These are phyloP conservation scores for Dendrolimus houi DNA, from an alignment of 2,888 invertebrate species.

Conservation along the genomic window DNA sequence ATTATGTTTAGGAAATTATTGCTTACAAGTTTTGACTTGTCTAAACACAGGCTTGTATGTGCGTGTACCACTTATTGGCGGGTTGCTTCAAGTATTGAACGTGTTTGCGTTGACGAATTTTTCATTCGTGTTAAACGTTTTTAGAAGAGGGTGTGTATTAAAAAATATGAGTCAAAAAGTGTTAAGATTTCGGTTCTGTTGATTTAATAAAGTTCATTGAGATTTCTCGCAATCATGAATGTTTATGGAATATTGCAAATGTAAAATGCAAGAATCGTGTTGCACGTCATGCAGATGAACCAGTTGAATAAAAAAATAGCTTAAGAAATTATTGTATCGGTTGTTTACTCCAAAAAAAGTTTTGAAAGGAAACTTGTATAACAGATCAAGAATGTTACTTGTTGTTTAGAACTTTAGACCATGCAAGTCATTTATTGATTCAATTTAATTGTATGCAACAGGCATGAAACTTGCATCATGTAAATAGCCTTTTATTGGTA, in stretches of 20 bases:
- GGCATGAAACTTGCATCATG: too few relatives aligned
- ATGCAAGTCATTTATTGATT: too few relatives aligned
- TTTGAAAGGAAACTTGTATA: too few relatives aligned
- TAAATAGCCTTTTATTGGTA: too few relatives aligned
- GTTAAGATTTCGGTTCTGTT: not conserved
- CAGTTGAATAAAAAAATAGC: too few relatives aligned
- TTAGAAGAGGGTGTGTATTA: not conserved
- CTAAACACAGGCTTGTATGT: constrained; percentile 1
- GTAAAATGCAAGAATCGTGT: not conserved
- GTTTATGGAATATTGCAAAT: not conserved
- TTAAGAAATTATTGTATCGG: too few relatives aligned
- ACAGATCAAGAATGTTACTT: too few relatives aligned
- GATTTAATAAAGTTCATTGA: not conserved
- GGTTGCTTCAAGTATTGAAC: not conserved
- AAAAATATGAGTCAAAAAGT: not conserved
- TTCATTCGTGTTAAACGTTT: not conserved
- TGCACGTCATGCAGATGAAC: not conserved
- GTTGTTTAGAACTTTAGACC: too few relatives aligned
- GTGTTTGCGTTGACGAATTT: not conserved
- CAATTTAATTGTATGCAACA: too few relatives aligned
- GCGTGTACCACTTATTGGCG: not conserved
- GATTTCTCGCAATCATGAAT: not conserved
- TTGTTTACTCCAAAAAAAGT: too few relatives aligned
- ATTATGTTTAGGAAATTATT: constrained; percentile 7
- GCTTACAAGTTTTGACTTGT: constrained; percentile 7